These are phyloP conservation scores for Hirudo medicinalis DNA, from an alignment of 1,140 invertebrate species.

Conservation along the genomic window DNA sequence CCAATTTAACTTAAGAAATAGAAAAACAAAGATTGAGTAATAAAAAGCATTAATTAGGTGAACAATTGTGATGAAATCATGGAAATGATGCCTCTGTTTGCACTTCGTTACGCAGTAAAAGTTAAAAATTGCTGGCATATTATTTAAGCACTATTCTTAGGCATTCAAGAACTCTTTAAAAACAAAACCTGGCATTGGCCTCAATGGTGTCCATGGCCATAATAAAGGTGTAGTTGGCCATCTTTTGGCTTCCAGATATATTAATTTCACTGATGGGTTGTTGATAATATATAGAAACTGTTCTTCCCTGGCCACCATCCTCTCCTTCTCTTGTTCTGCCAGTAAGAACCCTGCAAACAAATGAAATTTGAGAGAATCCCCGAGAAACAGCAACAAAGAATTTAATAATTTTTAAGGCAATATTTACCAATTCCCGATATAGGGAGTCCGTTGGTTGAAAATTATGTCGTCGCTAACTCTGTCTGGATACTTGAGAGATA, in stretches of 20 bases:
- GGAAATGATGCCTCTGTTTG: too few relatives aligned
- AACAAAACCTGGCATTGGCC: slow-evolving; percentile 19
- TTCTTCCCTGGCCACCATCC: slow-evolving; percentile 7
- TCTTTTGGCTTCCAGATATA: slow-evolving; percentile 6
- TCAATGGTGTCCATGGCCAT: slow-evolving; percentile 22
- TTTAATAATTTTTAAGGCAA: too few relatives aligned
- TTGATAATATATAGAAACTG: slow-evolving; percentile 16
- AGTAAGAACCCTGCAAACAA: slow-evolving; percentile 11
- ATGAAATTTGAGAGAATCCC: background rate
- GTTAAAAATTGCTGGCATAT: too few relatives aligned
- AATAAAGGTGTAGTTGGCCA: slow-evolving; percentile 18
- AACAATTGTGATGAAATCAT: too few relatives aligned
- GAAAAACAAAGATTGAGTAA: too few relatives aligned
- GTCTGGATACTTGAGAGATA: slow-evolving; percentile 8
- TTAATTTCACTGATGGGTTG: slow-evolving; percentile 18
- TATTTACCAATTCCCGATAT: slow-evolving; percentile 13
- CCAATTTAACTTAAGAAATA: too few relatives aligned
- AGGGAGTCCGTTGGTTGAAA: slow-evolving; percentile 9
- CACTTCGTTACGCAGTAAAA: too few relatives aligned
- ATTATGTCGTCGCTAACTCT: slow-evolving; percentile 15
- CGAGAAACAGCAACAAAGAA: too few relatives aligned
- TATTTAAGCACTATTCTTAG: too few relatives aligned
- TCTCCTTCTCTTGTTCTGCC: slow-evolving; percentile 16
- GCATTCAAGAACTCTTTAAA: background rate
- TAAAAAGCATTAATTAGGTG: too few relatives aligned